These are phyloP conservation scores for Apamea epomidion DNA, from an alignment of 2,888 invertebrate species.

Conservation along the genomic window DNA sequence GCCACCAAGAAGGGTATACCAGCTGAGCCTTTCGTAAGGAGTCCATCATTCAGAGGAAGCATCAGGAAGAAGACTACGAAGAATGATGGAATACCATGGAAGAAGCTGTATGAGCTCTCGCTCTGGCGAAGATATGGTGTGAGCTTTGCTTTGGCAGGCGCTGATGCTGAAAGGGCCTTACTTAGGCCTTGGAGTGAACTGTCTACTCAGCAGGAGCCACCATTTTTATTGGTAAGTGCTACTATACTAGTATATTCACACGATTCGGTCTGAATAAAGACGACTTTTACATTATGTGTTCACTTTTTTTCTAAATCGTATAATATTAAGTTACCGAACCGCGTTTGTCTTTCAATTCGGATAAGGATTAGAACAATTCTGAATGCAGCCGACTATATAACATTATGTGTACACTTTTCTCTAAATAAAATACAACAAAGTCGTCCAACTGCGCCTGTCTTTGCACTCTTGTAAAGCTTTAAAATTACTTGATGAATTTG, in stretches of 20 bases:
- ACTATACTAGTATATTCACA: conserved; percentile 14
- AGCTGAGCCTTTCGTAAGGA: conserved; percentile 81
- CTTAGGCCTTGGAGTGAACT: conserved; percentile 85
- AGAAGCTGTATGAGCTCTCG: conserved; percentile 90
- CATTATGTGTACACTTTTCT: not conserved
- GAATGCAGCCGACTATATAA: not conserved
- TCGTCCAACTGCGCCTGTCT: not conserved
- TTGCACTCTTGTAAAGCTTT: not conserved
- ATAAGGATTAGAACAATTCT: not conserved
- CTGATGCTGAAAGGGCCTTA: conserved; percentile 84
- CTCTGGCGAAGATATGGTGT: conserved; percentile 89
- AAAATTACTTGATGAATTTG: not conserved
- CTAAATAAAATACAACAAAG: not conserved
- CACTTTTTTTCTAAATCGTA: not conserved
- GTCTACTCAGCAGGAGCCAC: conserved; percentile 81
- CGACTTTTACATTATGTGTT: not conserved
- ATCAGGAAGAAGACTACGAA: conserved; percentile 84
- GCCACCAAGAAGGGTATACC: conserved; percentile 81
- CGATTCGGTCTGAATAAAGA: not conserved
- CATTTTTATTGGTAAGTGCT: conserved; percentile 81
- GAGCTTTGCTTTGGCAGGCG: conserved; percentile 84
- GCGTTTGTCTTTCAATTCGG: not conserved
- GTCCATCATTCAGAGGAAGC: conserved; percentile 85
- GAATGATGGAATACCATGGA: conserved; percentile 88
- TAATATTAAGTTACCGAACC: not conserved